Conservation (phyloP, 2,888 invertebrate species). For the Thereva nobilitata region DNA sequence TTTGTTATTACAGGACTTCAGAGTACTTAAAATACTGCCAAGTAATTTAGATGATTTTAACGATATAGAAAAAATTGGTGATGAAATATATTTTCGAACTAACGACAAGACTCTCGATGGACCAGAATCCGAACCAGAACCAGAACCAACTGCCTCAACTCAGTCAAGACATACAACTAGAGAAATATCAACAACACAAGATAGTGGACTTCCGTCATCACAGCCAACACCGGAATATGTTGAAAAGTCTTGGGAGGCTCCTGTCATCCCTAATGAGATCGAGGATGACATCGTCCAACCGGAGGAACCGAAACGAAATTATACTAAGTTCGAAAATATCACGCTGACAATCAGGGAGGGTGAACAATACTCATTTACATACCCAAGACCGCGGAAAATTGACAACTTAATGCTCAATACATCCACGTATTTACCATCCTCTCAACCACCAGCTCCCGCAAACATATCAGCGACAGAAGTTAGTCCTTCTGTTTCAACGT, state of each 20-base stretch:
- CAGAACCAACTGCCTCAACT: neutral
- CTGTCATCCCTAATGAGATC: neutral
- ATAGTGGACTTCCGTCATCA: conserved; percentile 1
- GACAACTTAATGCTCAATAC: conserved; percentile 32
- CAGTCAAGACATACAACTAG: conserved; percentile 2
- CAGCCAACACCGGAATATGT: neutral
- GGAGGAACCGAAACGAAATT: conserved; percentile 11
- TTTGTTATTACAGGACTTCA: conserved; percentile 45
- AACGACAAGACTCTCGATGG: conserved; percentile 39
- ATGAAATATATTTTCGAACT: conserved; percentile 47
- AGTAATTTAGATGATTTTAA: conserved; percentile 46
- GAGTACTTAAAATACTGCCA: conserved; percentile 47
- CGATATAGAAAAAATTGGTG: conserved; percentile 46
- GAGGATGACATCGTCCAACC: conserved; percentile 7
- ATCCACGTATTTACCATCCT: conserved; percentile 26
- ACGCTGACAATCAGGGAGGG: conserved; percentile 47
- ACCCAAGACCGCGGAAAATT: conserved; percentile 37
- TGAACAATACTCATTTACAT: conserved; percentile 43
- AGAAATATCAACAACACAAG: neutral
- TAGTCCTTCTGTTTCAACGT: conserved; percentile 28
- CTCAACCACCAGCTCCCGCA: conserved; percentile 12
- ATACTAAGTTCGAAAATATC: conserved; percentile 43
- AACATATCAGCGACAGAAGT: conserved; percentile 26
- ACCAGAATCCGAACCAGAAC: neutral
- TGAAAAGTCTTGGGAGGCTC: conserved; percentile 5